A percentile compares a stretch with the other conserved stretches of the same genome.
These are phyloP conservation scores for Pollenia angustigena DNA, from an alignment of 2,888 invertebrate genomes.

Conservation along the genomic window DNA sequence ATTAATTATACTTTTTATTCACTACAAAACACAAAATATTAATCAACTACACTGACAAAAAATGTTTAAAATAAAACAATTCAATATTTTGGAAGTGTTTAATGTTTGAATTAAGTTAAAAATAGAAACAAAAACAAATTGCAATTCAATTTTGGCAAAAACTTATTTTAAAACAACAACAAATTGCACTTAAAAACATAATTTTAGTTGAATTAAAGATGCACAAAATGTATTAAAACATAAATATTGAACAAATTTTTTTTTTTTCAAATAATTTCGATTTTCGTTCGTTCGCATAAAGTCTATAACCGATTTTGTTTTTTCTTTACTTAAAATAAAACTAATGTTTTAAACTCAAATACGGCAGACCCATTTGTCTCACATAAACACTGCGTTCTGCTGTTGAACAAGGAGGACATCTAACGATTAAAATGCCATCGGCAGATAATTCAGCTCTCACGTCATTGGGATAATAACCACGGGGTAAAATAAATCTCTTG, in stretches of 20 bases:
- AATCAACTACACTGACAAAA: constrained; percentile 56
- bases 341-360: constrained; percentile 82
- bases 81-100: constrained; percentile 28
- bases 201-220: constrained; percentile 54
- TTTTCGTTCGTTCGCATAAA: constrained; percentile 47
- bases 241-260: constrained; percentile 15
- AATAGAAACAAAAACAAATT: constrained; percentile 39
- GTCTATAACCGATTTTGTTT: background rate
- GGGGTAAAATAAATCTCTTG: constrained; percentile 88
- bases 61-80: constrained; percentile 35
- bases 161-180: constrained; percentile 10
- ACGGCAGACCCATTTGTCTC: constrained; percentile 89
- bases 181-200: constrained; percentile 58
- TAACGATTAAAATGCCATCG: constrained; percentile 91
- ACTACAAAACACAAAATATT: constrained; percentile 33
- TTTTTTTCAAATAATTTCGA: constrained; percentile 41
- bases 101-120: constrained; percentile 11
- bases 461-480: constrained; percentile 88
- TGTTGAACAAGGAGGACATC: constrained; percentile 86
- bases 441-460: constrained; percentile 86
- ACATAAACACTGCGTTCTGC: constrained; percentile 89
- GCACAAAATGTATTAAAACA: background rate
- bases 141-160: constrained; percentile 14
- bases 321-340: constrained; percentile 26
- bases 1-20: constrained; percentile 54